phyloP scores from a whole-genome alignment of 2,113 vertebrate species.

The Ophiodon elongatus region DNA sequence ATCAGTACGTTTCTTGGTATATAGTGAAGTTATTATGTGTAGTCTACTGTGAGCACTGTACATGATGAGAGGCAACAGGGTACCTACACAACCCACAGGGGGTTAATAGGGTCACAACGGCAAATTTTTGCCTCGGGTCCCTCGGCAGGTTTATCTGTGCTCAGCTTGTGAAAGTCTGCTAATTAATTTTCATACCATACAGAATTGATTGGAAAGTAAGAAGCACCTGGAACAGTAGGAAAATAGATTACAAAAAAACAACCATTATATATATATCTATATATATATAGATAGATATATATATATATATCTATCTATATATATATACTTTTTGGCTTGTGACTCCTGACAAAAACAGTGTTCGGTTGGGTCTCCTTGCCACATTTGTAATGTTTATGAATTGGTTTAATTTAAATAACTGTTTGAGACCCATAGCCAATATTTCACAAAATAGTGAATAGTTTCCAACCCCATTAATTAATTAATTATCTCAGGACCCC shows the following conservation, averaged over 20 bases:
- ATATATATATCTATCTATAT: no score
- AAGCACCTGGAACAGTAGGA: not conserved
- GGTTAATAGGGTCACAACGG: constrained; percentile 20
- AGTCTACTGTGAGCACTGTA: not conserved
- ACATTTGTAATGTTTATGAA: not conserved
- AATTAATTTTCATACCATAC: not conserved
- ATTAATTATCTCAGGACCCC: not conserved
- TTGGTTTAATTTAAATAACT: not conserved
- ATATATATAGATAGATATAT: no score
- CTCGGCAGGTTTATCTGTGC: constrained; percentile 18
- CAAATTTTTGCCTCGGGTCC: not conserved
- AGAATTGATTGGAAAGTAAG: not conserved
- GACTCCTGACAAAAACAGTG: not conserved
- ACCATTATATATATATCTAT: not conserved
- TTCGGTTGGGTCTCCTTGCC: not conserved
- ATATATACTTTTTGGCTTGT: not conserved
- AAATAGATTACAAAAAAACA: not conserved
- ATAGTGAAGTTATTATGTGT: not conserved
- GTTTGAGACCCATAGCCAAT: not conserved
- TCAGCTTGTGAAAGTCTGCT: not conserved
- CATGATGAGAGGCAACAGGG: not conserved
- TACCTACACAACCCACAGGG: not conserved
- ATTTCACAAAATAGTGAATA: not conserved
- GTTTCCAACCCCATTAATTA: not conserved
- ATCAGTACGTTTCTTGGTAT: not conserved